Base-by-base conservation (phyloP, 1,140 invertebrate species). In the Microplitis mediator region DNA sequence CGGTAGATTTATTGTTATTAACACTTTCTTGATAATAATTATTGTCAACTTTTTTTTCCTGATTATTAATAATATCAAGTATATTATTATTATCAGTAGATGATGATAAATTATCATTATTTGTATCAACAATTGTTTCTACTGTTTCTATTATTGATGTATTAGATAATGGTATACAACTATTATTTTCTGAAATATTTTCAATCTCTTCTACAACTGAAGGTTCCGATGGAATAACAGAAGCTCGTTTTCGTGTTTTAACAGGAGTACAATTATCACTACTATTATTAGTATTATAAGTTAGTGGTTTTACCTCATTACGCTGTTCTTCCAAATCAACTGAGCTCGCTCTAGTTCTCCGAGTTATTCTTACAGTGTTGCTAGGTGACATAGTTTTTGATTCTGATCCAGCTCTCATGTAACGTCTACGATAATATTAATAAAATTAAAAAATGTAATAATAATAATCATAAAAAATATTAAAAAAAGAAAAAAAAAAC, bases 351-450 rank as follows among this genome's bases (percentile, higher is more conserved):
- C 82, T 77, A 13, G 79, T 81, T 65, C 36, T 77, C 35, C 82
- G 78, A 50, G 76, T 83, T 9, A 3, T 8, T 69, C 75, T 75
- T 8, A 32, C 50, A 13, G 65, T 16, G 39, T 45, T 45, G 8
- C 39, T 45, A 51, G 71, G 39, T 31, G 77, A 71, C 32, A 80
- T 62, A 11, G 81, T 78, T 9, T 77, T 79, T 31, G 74, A 32
- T 54, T 85, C 83, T 23, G 83, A 85, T 3, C 77, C 78, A 73
- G 83, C 82, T 74, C 83, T 80, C 5, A 65, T 63, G 1, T 61
- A 3, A 5, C 69, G 75, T 39, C 80, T 81, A 34, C 35, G 70
- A 60, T 35, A 8, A 4, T 72, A 32, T 51, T 39, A 50, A 70
- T 63, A 11, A 69, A 61, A 58, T 52, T 13, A 45, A 65, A 63